A percentile compares a stretch with the other conserved stretches of the same genome.
phyloP scores from a whole-genome alignment of 2,797 vertebrate species.

The Ataeniobius toweri region DNA sequence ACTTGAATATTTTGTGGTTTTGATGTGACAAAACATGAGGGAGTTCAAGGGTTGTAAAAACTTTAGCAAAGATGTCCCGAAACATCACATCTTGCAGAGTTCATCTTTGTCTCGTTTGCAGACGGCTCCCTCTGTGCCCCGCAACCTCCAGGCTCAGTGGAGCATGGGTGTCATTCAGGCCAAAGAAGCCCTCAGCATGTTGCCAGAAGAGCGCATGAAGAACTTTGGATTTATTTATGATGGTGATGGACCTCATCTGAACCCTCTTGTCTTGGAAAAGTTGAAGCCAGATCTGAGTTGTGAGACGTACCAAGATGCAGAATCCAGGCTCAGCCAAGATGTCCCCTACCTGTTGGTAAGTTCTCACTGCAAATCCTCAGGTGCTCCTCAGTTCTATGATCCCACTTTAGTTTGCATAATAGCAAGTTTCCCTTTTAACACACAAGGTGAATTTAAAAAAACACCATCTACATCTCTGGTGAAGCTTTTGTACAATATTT shows the following conservation, averaged over 20 bases:
- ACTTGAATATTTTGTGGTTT: background rate
- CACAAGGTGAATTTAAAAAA: no score
- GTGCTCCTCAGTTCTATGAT: background rate
- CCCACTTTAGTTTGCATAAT: no score
- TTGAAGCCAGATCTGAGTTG: conserved; percentile 70
- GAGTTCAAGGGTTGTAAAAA: background rate
- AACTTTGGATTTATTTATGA: conserved; percentile 91
- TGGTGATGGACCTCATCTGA: conserved; percentile 87
- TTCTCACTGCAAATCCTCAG: background rate
- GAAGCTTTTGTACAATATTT: background rate
- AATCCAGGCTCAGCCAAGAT: conserved; percentile 53
- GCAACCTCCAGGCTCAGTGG: conserved; percentile 90
- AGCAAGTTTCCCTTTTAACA: no score
- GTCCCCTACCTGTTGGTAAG: conserved; percentile 60
- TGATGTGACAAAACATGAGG: background rate
- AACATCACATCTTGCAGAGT: background rate
- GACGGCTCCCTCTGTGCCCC: conserved; percentile 81
- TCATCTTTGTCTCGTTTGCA: conserved; percentile 24
- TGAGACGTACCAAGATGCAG: background rate
- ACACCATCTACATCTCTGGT: no score
- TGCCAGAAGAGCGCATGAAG: conserved; percentile 83
- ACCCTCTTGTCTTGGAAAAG: conserved; percentile 85
- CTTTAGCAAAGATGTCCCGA: background rate
- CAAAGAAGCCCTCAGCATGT: conserved; percentile 86
- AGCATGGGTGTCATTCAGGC: conserved; percentile 89